Evolutionary conservation across 2,888 invertebrate species (phyloP).

Genomic region (Lissonota sp.): DNA sequence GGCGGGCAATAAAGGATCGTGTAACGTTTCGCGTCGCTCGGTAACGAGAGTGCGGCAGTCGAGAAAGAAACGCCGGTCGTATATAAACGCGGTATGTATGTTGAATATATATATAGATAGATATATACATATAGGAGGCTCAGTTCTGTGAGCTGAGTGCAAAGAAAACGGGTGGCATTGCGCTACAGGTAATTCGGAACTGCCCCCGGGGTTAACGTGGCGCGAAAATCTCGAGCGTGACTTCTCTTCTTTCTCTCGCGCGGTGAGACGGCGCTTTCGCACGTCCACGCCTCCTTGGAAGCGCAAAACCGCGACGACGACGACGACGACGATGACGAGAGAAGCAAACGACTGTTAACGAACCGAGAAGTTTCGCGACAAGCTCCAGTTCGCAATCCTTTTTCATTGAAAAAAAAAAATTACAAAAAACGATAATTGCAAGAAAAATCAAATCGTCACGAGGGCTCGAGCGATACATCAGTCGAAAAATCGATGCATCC

Average conservation of each 20-base stretch:
- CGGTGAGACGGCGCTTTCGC: slow-evolving; percentile 51
- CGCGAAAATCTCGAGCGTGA: slow-evolving; percentile 46
- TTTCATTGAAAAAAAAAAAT: slow-evolving; percentile 12
- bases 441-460: neutral
- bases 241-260: slow-evolving; percentile 12
- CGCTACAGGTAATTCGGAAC: slow-evolving; percentile 52
- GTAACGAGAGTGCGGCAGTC: slow-evolving; percentile 21
- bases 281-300: slow-evolving; percentile 49
- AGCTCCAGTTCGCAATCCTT: neutral
- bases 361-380: slow-evolving; percentile 50
- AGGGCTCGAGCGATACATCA: neutral
- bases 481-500: neutral
- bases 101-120: neutral
- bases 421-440: slow-evolving; percentile 21
- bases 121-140: slow-evolving; percentile 4
- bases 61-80: slow-evolving; percentile 6
- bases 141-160: neutral
- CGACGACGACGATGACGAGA: slow-evolving; percentile 6
- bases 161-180: slow-evolving; percentile 37
- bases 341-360: slow-evolving; percentile 38
- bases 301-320: slow-evolving; percentile 1
- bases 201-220: slow-evolving; percentile 49
- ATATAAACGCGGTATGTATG: neutral
- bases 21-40: slow-evolving; percentile 27
- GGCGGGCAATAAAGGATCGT: slow-evolving; percentile 32